Conservation (phyloP, 2,113 vertebrate species). For the Casuarius casuarius region DNA sequence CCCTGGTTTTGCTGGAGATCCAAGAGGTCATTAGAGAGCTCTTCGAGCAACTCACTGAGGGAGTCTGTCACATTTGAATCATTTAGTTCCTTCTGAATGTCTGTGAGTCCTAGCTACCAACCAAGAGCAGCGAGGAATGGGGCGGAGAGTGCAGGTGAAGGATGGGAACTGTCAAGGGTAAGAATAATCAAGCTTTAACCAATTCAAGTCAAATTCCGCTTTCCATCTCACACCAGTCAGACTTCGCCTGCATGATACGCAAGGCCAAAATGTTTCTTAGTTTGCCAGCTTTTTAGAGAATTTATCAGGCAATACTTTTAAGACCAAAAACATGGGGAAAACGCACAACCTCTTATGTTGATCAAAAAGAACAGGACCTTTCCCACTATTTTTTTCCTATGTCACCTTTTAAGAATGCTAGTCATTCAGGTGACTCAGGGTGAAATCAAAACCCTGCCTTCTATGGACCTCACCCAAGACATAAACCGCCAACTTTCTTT, state of each 20-base stretch:
- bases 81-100: not conserved
- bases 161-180: not conserved
- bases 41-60: not conserved
- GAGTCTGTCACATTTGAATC: not conserved
- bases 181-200: not conserved
- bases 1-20: not conserved
- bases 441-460: constrained; percentile 14
- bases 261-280: not conserved
- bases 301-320: not conserved
- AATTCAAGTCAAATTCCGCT: not conserved
- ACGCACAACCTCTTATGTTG: not conserved
- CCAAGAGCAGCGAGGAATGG: not conserved
- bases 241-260: not conserved
- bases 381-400: not conserved
- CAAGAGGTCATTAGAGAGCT: not conserved
- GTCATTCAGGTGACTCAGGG: not conserved
- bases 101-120: not conserved
- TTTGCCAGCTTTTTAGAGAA: not conserved
- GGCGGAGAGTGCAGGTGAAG: not conserved
- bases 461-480: not conserved
- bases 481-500: constrained; percentile 32
- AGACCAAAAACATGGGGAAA: not conserved
- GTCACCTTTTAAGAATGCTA: constrained; percentile 36
- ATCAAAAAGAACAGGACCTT: not conserved
- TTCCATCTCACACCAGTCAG: not conserved